Percentiles rank a stretch among this genome's conserved stretches.
Conservation (phyloP, 2,888 invertebrate genomes). For the Eupithecia subumbrata region DNA sequence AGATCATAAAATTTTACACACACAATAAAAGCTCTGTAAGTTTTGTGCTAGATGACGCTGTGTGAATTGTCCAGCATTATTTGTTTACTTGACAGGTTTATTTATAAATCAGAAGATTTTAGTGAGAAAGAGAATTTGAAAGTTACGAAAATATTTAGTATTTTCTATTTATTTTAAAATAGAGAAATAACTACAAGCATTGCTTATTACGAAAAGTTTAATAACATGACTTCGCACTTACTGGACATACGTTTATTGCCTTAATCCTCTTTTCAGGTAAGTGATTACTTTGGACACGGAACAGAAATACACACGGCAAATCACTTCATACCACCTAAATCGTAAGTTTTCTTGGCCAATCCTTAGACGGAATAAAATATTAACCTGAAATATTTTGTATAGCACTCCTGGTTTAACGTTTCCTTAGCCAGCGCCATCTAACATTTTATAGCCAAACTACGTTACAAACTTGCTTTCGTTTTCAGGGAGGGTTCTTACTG, state of each 20-base stretch:
- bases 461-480: constrained; percentile 17
- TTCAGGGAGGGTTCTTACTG: constrained; percentile 24
- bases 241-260: not conserved
- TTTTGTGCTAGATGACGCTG: too few species aligned
- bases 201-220: not conserved
- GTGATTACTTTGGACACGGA: not conserved
- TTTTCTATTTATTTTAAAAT: too few species aligned
- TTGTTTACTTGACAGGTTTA: too few species aligned
- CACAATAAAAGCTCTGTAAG: too few species aligned
- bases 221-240: not conserved
- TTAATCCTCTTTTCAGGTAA: not conserved
- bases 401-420: constrained; percentile 14
- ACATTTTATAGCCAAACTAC: constrained; percentile 32
- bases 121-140: too few species aligned
- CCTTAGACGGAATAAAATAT: not conserved
- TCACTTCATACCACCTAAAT: not conserved
- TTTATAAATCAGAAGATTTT: too few species aligned
- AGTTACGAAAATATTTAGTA: too few species aligned
- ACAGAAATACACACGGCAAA: not conserved
- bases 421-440: constrained; percentile 46
- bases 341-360: not conserved
- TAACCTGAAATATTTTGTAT: not conserved
- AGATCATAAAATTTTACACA: not conserved
- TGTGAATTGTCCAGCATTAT: too few species aligned
- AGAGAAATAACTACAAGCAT: too few species aligned